Conservation (phyloP, 2,113 vertebrate species). For the Tychaedon coryphoeus region DNA sequence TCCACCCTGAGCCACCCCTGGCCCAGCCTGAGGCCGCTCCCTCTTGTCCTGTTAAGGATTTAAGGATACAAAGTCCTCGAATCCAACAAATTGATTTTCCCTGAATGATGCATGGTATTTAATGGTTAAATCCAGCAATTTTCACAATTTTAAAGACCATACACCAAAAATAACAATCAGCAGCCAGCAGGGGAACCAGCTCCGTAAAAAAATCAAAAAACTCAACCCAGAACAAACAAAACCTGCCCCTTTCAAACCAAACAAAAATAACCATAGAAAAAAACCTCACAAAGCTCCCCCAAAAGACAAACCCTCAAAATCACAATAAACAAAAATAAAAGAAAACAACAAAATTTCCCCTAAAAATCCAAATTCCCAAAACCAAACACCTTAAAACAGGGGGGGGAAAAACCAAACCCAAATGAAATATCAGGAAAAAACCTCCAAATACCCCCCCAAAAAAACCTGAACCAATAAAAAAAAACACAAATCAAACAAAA, state of each 20-base stretch:
- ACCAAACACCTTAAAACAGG: background rate
- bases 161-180: background rate
- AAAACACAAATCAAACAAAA: background rate
- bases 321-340: background rate
- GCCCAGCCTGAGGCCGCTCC: rapidly evolving
- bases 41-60: background rate
- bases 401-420: background rate
- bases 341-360: background rate
- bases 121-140: background rate
- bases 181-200: background rate
- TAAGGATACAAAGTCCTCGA: background rate
- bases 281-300: background rate
- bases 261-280: background rate
- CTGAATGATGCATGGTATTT: background rate
- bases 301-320: background rate
- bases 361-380: background rate
- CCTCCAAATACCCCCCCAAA: background rate
- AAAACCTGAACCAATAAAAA: background rate
- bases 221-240: background rate
- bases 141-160: background rate
- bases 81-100: background rate
- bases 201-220: background rate
- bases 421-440: background rate
- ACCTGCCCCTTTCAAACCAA: background rate
- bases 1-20: background rate